phyloP scores from a whole-genome alignment of 2,113 vertebrate species.

The Felis chaus region DNA sequence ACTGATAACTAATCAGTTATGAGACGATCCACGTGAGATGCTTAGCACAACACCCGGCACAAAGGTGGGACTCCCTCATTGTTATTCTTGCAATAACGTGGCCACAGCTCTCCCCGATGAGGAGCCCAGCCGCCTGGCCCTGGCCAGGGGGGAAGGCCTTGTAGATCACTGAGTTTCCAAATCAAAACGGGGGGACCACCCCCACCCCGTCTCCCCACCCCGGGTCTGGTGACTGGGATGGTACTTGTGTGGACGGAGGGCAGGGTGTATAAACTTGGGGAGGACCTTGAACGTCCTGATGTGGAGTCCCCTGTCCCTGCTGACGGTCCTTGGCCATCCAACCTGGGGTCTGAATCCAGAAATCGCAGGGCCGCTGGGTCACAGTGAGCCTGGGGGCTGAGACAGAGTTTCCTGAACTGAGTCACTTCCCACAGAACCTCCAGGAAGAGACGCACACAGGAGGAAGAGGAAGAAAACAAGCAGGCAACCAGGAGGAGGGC shows the following conservation, averaged over 20 bases:
- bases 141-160: not conserved
- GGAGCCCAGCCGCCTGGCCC: fast-evolving
- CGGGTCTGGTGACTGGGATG: not conserved
- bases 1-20: not conserved
- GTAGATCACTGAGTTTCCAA: not conserved
- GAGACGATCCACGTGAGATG: fast-evolving
- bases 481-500: not conserved
- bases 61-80: fast-evolving
- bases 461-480: not conserved
- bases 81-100: fast-evolving
- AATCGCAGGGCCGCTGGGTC: no score
- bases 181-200: not conserved
- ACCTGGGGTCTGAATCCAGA: no score
- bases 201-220: no score
- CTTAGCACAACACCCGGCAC: not conserved
- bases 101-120: fast-evolving
- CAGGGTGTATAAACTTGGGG: fast-evolving
- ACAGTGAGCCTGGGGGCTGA: no score
- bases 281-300: not conserved
- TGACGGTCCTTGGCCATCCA: no score
- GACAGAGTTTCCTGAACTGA: no score
- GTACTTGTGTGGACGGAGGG: not conserved
- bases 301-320: no score
- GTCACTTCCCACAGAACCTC: no score
- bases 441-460: no score